phyloP scores from a whole-genome alignment of 2,888 invertebrate species.

The Cartodere bifasciata region DNA sequence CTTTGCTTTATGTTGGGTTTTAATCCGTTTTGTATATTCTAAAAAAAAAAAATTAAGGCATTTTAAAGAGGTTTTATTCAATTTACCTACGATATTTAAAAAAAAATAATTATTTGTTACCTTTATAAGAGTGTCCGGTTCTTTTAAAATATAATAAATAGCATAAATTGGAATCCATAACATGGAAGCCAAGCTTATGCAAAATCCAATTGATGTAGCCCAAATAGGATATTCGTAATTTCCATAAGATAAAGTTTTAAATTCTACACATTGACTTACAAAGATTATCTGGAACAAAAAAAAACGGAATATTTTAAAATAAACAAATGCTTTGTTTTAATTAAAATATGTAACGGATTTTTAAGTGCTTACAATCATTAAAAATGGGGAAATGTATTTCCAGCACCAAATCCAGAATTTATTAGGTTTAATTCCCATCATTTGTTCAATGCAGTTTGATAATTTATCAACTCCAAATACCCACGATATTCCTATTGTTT shows the following conservation, averaged over 20 bases:
- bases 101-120: no score
- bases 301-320: constrained; percentile 3
- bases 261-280: constrained; percentile 45
- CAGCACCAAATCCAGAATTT: constrained; percentile 45
- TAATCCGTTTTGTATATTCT: not conserved
- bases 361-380: constrained; percentile 46
- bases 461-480: constrained; percentile 45
- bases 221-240: constrained; percentile 45
- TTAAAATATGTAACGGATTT: no score
- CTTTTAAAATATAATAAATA: constrained; percentile 42
- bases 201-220: constrained; percentile 47
- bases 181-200: constrained; percentile 50
- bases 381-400: constrained; percentile 45
- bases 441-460: constrained; percentile 46
- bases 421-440: constrained; percentile 45
- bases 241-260: constrained; percentile 45
- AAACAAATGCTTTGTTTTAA: no score
- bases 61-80: not conserved
- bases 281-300: constrained; percentile 43
- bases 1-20: not conserved
- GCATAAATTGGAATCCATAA: constrained; percentile 51
- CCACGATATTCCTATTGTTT: constrained; percentile 47
- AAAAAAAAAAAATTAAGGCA: not conserved
- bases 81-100: no score
- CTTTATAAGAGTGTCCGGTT: constrained; percentile 41